These are phyloP conservation scores for Mongoloraphidia duomilia DNA, from an alignment of 2,888 invertebrate genomes.

Conservation along the genomic window DNA sequence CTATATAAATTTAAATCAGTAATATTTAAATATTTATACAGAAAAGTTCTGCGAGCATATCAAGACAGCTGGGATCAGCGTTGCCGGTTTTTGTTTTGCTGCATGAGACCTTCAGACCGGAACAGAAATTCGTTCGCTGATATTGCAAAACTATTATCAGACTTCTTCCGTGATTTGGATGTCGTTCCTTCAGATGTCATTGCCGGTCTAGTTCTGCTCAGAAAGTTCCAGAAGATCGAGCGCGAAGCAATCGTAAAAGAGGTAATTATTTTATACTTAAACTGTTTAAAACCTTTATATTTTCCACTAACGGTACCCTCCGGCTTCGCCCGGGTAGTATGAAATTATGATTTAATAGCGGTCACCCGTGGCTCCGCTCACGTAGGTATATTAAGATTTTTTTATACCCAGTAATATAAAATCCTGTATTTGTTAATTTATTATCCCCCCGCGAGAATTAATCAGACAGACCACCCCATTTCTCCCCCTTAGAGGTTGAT, in stretches of 20 bases:
- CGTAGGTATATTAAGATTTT: too few species aligned
- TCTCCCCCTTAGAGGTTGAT: too few species aligned
- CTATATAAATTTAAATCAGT: neutral
- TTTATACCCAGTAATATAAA: too few species aligned
- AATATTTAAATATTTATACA: slow-evolving; percentile 27
- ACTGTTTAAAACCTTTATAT: too few species aligned
- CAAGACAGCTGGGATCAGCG: slow-evolving; percentile 80
- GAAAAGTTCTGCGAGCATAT: slow-evolving; percentile 74
- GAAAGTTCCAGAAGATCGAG: slow-evolving; percentile 68
- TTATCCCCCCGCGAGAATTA: too few species aligned
- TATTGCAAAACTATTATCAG: slow-evolving; percentile 67
- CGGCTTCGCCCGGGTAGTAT: too few species aligned
- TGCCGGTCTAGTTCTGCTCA: slow-evolving; percentile 63
- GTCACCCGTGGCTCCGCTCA: too few species aligned
- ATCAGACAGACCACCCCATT: too few species aligned
- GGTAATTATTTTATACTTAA: slow-evolving; percentile 24
- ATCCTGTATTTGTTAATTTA: too few species aligned
- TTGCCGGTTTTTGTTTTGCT: slow-evolving; percentile 68
- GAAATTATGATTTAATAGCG: too few species aligned
- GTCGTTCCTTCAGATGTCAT: slow-evolving; percentile 80
- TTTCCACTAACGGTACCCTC: too few species aligned
- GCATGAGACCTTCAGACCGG: slow-evolving; percentile 62
- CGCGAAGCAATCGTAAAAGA: slow-evolving; percentile 58
- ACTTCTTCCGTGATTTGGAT: slow-evolving; percentile 77
- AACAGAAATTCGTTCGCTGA: slow-evolving; percentile 74